A percentile compares a stretch with the other conserved stretches of the same genome.
Conservation (phyloP, 2,113 vertebrate genomes). For the Ibidorhyncha struthersii region DNA sequence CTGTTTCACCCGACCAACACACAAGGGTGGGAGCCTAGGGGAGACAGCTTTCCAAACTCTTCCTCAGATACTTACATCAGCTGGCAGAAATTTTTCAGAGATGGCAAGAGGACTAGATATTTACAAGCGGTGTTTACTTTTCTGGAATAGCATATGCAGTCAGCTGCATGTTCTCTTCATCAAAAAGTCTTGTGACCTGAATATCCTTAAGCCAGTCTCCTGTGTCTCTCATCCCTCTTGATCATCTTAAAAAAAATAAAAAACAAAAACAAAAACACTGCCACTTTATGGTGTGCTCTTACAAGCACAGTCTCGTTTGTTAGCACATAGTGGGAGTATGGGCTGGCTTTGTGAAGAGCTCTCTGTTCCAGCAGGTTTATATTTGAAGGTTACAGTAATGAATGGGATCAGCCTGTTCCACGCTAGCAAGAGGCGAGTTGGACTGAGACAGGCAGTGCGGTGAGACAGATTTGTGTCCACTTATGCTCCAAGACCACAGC, state of each 20-base stretch:
- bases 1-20: neutral
- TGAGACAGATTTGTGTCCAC: neutral
- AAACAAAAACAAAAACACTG: neutral
- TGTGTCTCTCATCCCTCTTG: neutral
- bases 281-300: neutral
- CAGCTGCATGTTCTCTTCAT: neutral
- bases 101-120: neutral
- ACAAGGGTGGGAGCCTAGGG: neutral
- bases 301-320: neutral
- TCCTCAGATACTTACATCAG: neutral
- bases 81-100: slow-evolving; percentile 4
- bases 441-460: neutral
- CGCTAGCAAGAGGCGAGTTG: neutral
- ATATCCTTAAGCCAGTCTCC: neutral
- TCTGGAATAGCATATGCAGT: neutral
- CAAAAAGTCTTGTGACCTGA: neutral
- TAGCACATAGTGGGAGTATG: neutral
- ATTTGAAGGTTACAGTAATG: slow-evolving; percentile 28
- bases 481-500: neutral
- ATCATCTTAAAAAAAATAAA: neutral
- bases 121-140: slow-evolving; percentile 1
- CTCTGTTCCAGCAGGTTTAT: slow-evolving; percentile 39
- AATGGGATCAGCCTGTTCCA: slow-evolving; percentile 16
- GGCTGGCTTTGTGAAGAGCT: neutral
- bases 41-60: neutral